Conservation (phyloP, 2,113 vertebrate genomes). For the Galbula dea region DNA sequence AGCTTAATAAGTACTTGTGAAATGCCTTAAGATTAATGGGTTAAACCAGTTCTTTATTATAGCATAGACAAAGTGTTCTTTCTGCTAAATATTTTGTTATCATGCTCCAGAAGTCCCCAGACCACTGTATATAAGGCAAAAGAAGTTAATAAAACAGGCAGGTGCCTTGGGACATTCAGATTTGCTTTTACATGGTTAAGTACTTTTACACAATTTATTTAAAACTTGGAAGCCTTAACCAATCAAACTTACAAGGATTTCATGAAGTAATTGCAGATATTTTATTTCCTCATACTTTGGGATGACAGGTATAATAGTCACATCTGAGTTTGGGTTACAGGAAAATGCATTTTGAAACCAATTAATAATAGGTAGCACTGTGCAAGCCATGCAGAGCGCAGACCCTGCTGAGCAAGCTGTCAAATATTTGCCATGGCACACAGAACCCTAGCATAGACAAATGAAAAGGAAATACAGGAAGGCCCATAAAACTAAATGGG, state of each 20-base stretch:
- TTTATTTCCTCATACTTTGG: slow-evolving; percentile 60
- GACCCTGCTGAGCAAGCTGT: slow-evolving; percentile 62
- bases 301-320: slow-evolving; percentile 64
- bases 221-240: slow-evolving; percentile 36
- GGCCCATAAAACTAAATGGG: slow-evolving; percentile 62
- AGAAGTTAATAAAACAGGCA: neutral
- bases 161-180: neutral
- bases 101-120: neutral
- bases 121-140: neutral
- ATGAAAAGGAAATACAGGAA: slow-evolving; percentile 58
- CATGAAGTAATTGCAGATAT: slow-evolving; percentile 63
- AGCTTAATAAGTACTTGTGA: neutral
- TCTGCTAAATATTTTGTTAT: neutral
- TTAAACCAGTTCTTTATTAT: neutral
- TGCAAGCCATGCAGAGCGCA: slow-evolving; percentile 36
- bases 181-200: neutral
- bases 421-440: slow-evolving; percentile 55
- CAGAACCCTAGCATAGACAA: slow-evolving; percentile 56
- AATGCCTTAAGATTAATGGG: neutral
- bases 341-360: slow-evolving; percentile 65
- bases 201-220: slow-evolving; percentile 50
- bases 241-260: slow-evolving; percentile 56
- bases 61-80: neutral
- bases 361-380: slow-evolving; percentile 58
- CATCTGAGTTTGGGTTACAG: slow-evolving; percentile 52